Evolutionary conservation across 2,888 invertebrate species (phyloP), one percentile per base, ranked within the genome.

Genomic region (Sepioteuthis lessoniana): DNA sequence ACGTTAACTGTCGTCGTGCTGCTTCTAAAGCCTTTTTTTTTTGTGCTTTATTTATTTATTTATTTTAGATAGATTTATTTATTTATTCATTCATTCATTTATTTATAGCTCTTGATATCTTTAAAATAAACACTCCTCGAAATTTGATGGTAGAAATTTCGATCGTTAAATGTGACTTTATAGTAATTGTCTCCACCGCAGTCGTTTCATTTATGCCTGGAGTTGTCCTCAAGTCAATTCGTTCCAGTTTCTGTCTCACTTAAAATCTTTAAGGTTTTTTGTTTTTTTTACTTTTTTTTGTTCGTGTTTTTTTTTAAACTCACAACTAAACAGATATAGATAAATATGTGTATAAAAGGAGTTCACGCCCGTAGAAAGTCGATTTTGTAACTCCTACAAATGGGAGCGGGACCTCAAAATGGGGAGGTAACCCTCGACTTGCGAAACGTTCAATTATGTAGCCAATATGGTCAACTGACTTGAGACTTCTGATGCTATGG

Each of bases 241-340:
- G 76, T 76, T 76, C 76, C 76, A 76, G 76, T 76, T 76, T n/a
- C 76, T 76, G n/a, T 76, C 76, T 76, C 76, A 76, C 76, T n/a
- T 35, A 35, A n/a, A 35, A 76, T 76, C n/a, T 76, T 35, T n/a
- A n/a, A 16, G n/a, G n/a, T 16, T 13, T 76, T n/a, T 76, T n/a
- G 16, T 76, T n/a, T 55, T 55, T 55, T 55, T 55, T 55, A 5
- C 7, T 42, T 42, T 42, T 42, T 42, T 42, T 42, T 42, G 3
- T 42, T 42, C 4, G 55, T 55, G 21, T 28, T 55, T 76, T 76
- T 76, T 4, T n/a, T 16, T 16, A n/a, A n/a, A n/a, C 76, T 76
- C 76, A 76, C 76, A 13, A 76, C 76, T n/a, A 76, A 42, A 76
- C 76, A 76, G n/a, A 76, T n/a, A 76, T 76, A 76, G 76, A 76